Base-by-base conservation (phyloP, 2,113 vertebrate species). In the Oenanthe melanoleuca region DNA sequence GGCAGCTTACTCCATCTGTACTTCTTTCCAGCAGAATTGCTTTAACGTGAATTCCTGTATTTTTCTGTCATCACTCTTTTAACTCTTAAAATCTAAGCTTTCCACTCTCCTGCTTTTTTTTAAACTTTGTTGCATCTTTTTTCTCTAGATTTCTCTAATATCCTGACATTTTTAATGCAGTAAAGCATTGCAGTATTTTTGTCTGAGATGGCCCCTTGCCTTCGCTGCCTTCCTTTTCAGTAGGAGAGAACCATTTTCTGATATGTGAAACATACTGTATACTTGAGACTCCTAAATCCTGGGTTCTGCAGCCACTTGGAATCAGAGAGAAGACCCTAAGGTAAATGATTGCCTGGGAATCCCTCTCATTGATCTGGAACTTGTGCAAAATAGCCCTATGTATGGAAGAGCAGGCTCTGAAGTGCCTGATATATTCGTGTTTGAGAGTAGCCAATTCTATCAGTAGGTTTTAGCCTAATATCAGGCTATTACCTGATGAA, bases 1-100 rank as follows among this genome's bases (percentile, higher is more conserved):
- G 89, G 67, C 92, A 93, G 74, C 64, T 88, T 83, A 67, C 88
- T 90, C 89, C 47, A 64, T 80, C 73, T 95, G 34, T 89, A 50
- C 56, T 77, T 84, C 70, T 85, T 93, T 86, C 72, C 82, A 78
- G 64, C 60, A 66, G 85, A 86, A 91, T 1, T 47, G 69, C 78
- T 89, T 74, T 78, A 37, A 80, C 37, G 50, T 89, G n/a, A 60
- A 91, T 88, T 89, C 73, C 50, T 2, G 0, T 61, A 38, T 91
- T 86, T 89, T 88, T 81, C 44, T 69, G 24, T 84, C 66, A 57
- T 61, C 57, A 13, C 11, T 42, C 50, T 75, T 88, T 75, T 75
- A 91, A 91, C 49, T 89, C 78, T 61, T 83, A 38, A 20, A 80
- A 20, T 61, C 19, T 25, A 77, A 77, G 52, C 28, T 69, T 80